Conservation (phyloP, 2,888 invertebrate species). For the Halictus ligatus region DNA sequence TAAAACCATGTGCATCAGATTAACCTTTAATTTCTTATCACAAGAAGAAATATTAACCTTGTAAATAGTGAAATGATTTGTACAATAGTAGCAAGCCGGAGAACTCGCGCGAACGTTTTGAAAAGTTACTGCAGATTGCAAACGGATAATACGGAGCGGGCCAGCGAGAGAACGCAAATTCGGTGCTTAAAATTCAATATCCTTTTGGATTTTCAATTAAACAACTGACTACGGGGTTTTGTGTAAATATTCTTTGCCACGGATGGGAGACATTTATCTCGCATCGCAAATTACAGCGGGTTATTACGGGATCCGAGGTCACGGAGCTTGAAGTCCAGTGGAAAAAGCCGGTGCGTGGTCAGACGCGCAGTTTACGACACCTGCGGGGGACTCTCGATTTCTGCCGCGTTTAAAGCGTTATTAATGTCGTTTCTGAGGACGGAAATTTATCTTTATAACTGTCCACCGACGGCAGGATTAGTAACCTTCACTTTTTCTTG, state of each 20-base stretch:
- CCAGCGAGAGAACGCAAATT: not conserved
- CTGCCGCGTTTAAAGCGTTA: slow-evolving; percentile 19
- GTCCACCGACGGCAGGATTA: slow-evolving; percentile 15
- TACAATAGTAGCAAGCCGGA: not conserved
- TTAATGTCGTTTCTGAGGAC: not conserved
- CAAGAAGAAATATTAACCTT: not conserved
- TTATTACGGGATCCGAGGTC: not conserved
- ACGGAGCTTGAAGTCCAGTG: slow-evolving; percentile 19
- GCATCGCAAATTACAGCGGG: slow-evolving; percentile 27
- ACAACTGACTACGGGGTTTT: not conserved
- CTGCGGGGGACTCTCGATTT: not conserved
- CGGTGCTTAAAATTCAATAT: slow-evolving; percentile 13
- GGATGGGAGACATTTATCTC: slow-evolving; percentile 23
- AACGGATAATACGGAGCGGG: not conserved
- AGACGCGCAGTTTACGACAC: slow-evolving; percentile 13
- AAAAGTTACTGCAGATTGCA: not conserved
- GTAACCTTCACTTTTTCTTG: slow-evolving; percentile 22
- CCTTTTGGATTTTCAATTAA: slow-evolving; percentile 20
- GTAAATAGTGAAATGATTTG: not conserved
- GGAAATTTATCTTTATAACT: slow-evolving; percentile 36
- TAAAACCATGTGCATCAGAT: too few relatives aligned
- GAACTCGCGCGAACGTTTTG: not conserved
- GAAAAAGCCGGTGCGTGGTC: slow-evolving; percentile 23
- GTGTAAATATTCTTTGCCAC: slow-evolving; percentile 24
- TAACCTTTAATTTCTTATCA: not conserved